Conservation (phyloP, 2,113 vertebrate species). For the Sardina pilchardus region DNA sequence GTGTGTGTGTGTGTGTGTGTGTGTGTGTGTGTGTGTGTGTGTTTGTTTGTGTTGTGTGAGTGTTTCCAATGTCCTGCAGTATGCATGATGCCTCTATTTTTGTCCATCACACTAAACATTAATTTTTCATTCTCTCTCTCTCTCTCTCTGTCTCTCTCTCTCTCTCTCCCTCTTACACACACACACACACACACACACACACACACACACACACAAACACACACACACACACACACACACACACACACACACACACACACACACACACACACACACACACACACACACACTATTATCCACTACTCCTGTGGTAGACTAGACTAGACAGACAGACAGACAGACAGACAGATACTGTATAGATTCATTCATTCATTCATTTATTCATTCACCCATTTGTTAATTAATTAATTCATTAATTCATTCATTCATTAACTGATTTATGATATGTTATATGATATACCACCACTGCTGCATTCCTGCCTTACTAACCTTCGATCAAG, state of each 20-base stretch:
- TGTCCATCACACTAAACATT: constrained; percentile 47
- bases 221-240: neutral
- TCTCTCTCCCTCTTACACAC: no score
- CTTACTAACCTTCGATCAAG: no score
- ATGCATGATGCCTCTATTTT: constrained; percentile 19
- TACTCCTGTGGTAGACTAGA: no score
- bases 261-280: constrained; percentile 21
- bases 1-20: neutral
- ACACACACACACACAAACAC: constrained; percentile 20
- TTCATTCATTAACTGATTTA: no score
- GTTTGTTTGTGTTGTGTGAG: neutral
- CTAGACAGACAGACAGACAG: no score
- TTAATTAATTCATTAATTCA: no score
- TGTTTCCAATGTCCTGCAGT: neutral
- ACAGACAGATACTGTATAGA: no score
- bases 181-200: neutral
- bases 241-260: neutral
- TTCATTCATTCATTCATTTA: no score
- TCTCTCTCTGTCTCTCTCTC: neutral
- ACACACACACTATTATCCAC: neutral
- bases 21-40: neutral
- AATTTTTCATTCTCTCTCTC: neutral
- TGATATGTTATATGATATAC: no score
- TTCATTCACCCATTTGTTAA: no score
- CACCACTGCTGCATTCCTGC: no score